These are phyloP conservation scores for Todiramphus chloris DNA, from an alignment of 2,113 vertebrate species.

Conservation along the genomic window DNA sequence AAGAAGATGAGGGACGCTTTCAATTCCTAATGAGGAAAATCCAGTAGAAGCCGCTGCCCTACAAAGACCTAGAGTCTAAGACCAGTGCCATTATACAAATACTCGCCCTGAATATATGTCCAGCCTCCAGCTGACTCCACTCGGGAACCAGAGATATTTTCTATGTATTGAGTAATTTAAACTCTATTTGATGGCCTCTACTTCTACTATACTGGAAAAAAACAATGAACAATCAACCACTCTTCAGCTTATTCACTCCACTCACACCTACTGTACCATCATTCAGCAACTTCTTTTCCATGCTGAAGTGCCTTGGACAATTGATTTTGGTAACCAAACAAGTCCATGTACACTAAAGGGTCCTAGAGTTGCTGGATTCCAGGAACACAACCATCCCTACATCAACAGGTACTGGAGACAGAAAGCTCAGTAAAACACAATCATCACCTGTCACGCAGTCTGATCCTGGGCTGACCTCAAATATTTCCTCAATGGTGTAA, in stretches of 20 bases:
- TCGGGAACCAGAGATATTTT: background rate
- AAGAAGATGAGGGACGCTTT: background rate
- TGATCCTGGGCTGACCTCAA: background rate
- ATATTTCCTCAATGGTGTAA: conserved; percentile 17
- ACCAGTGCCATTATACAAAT: background rate
- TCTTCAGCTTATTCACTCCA: background rate
- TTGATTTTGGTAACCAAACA: background rate
- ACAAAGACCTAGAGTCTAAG: background rate
- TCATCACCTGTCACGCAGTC: background rate
- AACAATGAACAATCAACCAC: background rate
- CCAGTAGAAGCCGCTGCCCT: background rate
- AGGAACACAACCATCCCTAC: background rate
- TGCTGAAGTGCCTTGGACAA: background rate
- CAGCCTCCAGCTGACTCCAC: background rate
- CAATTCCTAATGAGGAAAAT: background rate
- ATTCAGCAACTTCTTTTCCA: background rate
- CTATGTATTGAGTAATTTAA: background rate
- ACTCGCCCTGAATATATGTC: background rate
- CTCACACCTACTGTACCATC: background rate
- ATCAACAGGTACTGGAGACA: background rate
- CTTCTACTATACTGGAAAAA: background rate
- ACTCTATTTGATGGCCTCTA: background rate
- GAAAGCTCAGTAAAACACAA: background rate
- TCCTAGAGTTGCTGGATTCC: background rate
- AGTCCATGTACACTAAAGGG: background rate